Evolutionary conservation across 2,888 invertebrate genomes (phyloP).

Genomic region (Rotaria socialis): DNA sequence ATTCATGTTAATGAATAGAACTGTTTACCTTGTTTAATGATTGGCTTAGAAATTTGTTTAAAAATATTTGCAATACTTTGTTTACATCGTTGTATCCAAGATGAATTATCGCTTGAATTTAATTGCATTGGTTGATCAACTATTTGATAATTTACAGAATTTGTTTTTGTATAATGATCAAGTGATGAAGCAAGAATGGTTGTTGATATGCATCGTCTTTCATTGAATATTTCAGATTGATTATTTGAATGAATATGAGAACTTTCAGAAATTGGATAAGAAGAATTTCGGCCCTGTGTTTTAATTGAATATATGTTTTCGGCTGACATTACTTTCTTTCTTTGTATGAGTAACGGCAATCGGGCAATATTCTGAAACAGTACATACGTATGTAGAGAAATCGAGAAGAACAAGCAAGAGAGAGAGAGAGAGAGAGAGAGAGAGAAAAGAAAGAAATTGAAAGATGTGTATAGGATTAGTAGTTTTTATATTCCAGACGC

Average conservation of each 20-base stretch:
- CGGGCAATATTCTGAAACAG: not conserved
- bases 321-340: not conserved
- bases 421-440: too few species aligned
- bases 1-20: too few species aligned
- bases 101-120: not conserved
- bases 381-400: not conserved
- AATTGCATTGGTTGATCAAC: not conserved
- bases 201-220: not conserved
- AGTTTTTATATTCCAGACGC: not conserved
- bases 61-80: too few species aligned
- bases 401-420: not conserved
- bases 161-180: not conserved
- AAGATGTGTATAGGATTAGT: not conserved
- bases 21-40: too few species aligned
- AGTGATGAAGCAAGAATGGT: not conserved
- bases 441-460: not conserved
- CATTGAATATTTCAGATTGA: not conserved
- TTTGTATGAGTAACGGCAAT: not conserved
- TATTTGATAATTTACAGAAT: not conserved
- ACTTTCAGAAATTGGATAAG: not conserved
- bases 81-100: too few species aligned
- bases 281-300: not conserved
- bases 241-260: not conserved
- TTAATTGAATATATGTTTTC: not conserved
- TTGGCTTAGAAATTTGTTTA: too few species aligned